These are phyloP conservation scores for Drosophila planitibia DNA, from an alignment of 2,888 invertebrate genomes.

Conservation along the genomic window DNA sequence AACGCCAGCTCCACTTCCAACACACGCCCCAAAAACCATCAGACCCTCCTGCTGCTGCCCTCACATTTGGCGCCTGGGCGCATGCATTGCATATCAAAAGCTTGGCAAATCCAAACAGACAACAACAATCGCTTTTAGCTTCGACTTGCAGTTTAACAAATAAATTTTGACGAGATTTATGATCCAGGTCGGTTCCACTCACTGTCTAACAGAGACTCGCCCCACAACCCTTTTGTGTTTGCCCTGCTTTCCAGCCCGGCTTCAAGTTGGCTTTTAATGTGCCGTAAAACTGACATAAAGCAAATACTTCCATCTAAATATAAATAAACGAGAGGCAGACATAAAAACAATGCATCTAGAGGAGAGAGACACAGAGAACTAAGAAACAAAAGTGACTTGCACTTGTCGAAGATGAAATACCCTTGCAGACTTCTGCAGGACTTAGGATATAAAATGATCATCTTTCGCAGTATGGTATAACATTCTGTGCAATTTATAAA, in stretches of 20 bases:
- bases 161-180: constrained; percentile 77
- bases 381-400: background rate
- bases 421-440: constrained; percentile 1
- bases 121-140: constrained; percentile 25
- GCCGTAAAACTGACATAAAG: constrained; percentile 65
- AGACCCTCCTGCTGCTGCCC: constrained; percentile 6
- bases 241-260: constrained; percentile 33
- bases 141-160: constrained; percentile 67
- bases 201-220: constrained; percentile 38
- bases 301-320: constrained; percentile 76
- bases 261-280: constrained; percentile 64
- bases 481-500: background rate
- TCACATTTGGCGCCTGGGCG: constrained; percentile 49
- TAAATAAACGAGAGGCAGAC: constrained; percentile 65
- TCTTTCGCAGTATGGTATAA: background rate
- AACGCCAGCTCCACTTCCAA: constrained; percentile 28
- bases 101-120: constrained; percentile 28
- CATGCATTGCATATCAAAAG: constrained; percentile 75
- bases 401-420: constrained; percentile 18
- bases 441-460: background rate
- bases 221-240: background rate
- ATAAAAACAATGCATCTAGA: constrained; percentile 36
- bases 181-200: constrained; percentile 48
- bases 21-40: constrained; percentile 33
- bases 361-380: constrained; percentile 19